Conservation (phyloP, 2,797 vertebrate genomes). For the Pelochelys cantorii region DNA sequence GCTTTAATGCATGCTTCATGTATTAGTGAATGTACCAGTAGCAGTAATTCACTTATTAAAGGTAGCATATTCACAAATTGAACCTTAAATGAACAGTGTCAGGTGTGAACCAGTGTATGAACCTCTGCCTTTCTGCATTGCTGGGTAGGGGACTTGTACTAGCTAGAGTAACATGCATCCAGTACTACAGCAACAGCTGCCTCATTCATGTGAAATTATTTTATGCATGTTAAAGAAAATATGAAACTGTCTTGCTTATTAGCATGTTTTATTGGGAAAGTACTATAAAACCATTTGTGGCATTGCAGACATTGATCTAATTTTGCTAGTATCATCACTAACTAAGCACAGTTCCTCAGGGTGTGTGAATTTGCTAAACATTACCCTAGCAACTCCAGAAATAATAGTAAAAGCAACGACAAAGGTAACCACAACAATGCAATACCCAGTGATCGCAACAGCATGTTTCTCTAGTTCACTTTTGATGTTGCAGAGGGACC, state of each 20-base stretch:
- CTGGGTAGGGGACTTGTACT: background rate
- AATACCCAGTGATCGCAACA: background rate
- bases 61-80: conserved; percentile 33
- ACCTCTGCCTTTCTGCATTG: background rate
- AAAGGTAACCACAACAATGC: background rate
- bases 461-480: background rate
- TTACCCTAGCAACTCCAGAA: rapidly evolving
- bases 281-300: background rate
- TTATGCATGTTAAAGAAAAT: background rate
- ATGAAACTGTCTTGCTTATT: background rate
- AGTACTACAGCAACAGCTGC: conserved; percentile 28
- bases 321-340: background rate
- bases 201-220: conserved; percentile 28
- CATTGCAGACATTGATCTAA: background rate
- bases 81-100: conserved; percentile 34
- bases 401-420: background rate
- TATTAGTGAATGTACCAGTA: background rate
- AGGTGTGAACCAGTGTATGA: background rate
- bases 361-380: background rate
- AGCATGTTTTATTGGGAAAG: background rate
- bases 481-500: background rate
- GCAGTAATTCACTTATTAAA: conserved; percentile 55
- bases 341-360: background rate
- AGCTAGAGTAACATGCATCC: background rate
- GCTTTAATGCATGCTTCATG: background rate